A percentile compares a stretch with the other conserved stretches of the same genome.
These are phyloP conservation scores for Hoplodrina blanda DNA, from an alignment of 2,888 invertebrate genomes.

Conservation along the genomic window DNA sequence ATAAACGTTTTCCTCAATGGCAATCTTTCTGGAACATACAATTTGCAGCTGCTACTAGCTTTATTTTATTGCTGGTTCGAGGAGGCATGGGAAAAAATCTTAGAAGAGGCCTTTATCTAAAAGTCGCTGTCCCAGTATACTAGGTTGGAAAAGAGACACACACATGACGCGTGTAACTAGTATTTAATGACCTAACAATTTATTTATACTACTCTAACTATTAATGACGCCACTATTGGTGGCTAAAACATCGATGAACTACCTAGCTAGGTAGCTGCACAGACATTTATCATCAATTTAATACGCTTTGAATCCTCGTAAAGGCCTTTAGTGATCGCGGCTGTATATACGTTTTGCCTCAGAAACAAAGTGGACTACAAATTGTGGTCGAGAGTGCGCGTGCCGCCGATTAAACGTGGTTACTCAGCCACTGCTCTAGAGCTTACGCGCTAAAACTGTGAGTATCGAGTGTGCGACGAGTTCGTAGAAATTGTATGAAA, in stretches of 20 bases:
- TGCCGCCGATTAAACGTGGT: constrained; percentile 27
- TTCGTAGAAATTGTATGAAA: neutral
- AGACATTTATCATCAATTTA: neutral
- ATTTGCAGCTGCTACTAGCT: constrained; percentile 4
- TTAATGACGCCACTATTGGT: neutral
- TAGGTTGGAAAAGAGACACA: no score
- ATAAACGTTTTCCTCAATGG: constrained; percentile 32
- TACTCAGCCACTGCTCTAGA: constrained; percentile 4
- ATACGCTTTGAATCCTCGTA: neutral
- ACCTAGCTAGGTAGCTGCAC: neutral
- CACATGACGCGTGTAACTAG: no score
- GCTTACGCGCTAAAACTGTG: neutral
- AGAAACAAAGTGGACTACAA: constrained; percentile 18
- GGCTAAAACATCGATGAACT: neutral
- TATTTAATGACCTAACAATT: no score
- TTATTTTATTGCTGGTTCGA: neutral
- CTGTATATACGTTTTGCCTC: constrained; percentile 13
- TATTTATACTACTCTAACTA: neutral
- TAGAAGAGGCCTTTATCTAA: neutral
- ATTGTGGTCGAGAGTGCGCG: constrained; percentile 9
- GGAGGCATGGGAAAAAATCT: neutral
- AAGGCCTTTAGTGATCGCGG: neutral
- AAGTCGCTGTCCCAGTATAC: neutral
- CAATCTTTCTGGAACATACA: constrained; percentile 4
- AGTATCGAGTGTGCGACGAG: neutral